A percentile compares a stretch with the other conserved stretches of the same genome.
phyloP scores from a whole-genome alignment of 1,140 invertebrate species.

The Drosophila virilis region DNA sequence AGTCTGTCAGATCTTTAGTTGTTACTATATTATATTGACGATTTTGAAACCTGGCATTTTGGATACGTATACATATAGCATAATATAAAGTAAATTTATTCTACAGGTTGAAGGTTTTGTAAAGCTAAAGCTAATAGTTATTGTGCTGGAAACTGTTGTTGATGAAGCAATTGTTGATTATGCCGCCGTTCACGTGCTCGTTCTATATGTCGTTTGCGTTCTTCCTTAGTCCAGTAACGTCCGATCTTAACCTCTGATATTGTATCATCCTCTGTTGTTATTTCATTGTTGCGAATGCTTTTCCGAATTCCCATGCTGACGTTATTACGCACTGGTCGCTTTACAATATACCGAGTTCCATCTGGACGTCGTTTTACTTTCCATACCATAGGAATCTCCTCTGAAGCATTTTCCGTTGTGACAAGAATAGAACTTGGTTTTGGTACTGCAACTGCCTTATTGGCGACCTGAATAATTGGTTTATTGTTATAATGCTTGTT shows the following conservation, averaged over 20 bases:
- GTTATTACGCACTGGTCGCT: slow-evolving; percentile 89
- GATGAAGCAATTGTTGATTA: slow-evolving; percentile 51
- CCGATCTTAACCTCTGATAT: slow-evolving; percentile 93
- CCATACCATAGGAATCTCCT: slow-evolving; percentile 88
- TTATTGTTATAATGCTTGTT: not conserved
- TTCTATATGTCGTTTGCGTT: slow-evolving; percentile 90
- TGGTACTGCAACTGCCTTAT: slow-evolving; percentile 23
- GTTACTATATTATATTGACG: not conserved
- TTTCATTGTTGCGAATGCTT: slow-evolving; percentile 88
- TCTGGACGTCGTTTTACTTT: slow-evolving; percentile 92
- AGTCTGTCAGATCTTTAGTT: not conserved
- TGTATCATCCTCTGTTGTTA: slow-evolving; percentile 91
- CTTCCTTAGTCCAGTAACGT: slow-evolving; percentile 92
- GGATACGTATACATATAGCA: slow-evolving; percentile 10
- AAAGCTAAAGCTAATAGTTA: slow-evolving; percentile 33
- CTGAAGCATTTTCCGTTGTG: slow-evolving; percentile 11
- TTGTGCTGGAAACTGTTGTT: slow-evolving; percentile 23
- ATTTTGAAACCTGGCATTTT: slow-evolving; percentile 42
- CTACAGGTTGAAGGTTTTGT: slow-evolving; percentile 18
- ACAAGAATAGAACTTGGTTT: slow-evolving; percentile 44
- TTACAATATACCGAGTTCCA: slow-evolving; percentile 91
- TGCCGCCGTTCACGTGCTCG: slow-evolving; percentile 88
- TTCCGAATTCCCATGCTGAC: slow-evolving; percentile 79
- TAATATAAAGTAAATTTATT: slow-evolving; percentile 17
- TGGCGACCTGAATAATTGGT: slow-evolving; percentile 49